A percentile compares a stretch with the other conserved stretches of the same genome.
phyloP scores from a whole-genome alignment of 2,888 invertebrate genomes.

The Litoditis marina region DNA sequence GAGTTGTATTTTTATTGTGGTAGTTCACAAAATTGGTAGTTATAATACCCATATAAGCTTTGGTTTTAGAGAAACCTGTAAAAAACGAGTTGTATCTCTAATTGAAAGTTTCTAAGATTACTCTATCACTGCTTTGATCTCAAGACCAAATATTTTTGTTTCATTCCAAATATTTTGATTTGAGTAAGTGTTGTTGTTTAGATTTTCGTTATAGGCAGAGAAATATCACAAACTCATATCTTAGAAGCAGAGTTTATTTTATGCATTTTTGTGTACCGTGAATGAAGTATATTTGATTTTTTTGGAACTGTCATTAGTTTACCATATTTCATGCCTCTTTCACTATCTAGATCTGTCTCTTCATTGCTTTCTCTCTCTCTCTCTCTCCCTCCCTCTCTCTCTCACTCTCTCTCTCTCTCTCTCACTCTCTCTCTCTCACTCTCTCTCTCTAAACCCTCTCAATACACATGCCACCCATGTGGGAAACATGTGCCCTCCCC shows the following conservation, averaged over 20 bases:
- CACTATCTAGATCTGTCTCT: slow-evolving; percentile 4
- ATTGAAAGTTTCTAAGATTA: background rate
- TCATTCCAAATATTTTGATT: background rate
- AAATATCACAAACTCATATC: too few species aligned
- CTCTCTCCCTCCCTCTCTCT: slow-evolving; percentile 4
- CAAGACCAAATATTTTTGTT: background rate
- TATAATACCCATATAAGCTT: too few species aligned
- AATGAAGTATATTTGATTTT: background rate
- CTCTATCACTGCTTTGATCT: background rate
- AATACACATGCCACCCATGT: too few species aligned
- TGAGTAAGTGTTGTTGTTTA: background rate
- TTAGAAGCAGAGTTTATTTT: background rate
- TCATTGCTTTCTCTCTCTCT: background rate
- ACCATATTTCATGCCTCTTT: background rate
- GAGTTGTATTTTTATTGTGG: too few species aligned
- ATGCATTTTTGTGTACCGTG: background rate
- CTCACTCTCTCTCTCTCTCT: background rate
- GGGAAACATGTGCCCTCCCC: too few species aligned
- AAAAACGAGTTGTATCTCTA: too few species aligned
- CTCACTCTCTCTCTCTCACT: background rate
- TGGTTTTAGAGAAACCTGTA: too few species aligned
- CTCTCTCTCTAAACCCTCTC: background rate
- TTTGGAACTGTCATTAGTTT: background rate
- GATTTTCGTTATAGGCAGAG: too few species aligned
- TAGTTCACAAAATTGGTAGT: too few species aligned